Conservation (phyloP, 2,797 vertebrate species). For the Phoeniculus purpureus region DNA sequence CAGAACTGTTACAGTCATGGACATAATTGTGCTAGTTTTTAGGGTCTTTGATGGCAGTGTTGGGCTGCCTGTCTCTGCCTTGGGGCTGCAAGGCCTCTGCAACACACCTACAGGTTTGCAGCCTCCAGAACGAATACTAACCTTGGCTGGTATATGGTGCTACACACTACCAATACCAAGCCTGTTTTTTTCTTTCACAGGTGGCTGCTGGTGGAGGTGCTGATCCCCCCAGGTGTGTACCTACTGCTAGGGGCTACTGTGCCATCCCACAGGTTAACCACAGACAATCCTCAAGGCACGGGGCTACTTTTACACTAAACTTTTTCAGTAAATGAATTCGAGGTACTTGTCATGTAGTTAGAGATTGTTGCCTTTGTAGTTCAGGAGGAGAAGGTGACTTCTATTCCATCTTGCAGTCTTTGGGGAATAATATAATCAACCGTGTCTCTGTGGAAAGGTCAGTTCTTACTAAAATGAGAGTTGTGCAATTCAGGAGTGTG, state of each 20-base stretch:
- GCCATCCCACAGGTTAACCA: constrained; percentile 54
- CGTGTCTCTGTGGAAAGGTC: neutral
- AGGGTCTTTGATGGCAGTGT: neutral
- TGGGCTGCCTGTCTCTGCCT: neutral
- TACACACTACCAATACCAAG: constrained; percentile 85
- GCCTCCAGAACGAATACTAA: constrained; percentile 76
- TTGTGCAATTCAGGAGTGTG: neutral
- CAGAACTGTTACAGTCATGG: neutral
- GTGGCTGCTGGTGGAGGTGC: constrained; percentile 86
- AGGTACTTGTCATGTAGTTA: constrained; percentile 14
- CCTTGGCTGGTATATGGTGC: constrained; percentile 84
- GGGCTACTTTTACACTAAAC: neutral
- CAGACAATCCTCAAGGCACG: constrained; percentile 23
- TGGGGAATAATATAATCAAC: neutral
- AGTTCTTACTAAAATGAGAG: neutral
- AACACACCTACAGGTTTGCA: constrained; percentile 19
- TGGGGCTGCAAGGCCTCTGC: neutral
- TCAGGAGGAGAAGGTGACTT: neutral
- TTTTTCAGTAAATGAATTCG: neutral
- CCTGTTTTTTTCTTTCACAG: constrained; percentile 88
- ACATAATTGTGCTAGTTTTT: neutral
- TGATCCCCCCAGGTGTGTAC: constrained; percentile 87
- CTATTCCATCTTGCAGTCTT: neutral
- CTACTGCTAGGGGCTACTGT: constrained; percentile 71
- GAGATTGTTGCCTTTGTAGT: neutral